These are phyloP conservation scores for Hyles vespertilio DNA, from an alignment of 1,140 invertebrate species.

Conservation along the genomic window DNA sequence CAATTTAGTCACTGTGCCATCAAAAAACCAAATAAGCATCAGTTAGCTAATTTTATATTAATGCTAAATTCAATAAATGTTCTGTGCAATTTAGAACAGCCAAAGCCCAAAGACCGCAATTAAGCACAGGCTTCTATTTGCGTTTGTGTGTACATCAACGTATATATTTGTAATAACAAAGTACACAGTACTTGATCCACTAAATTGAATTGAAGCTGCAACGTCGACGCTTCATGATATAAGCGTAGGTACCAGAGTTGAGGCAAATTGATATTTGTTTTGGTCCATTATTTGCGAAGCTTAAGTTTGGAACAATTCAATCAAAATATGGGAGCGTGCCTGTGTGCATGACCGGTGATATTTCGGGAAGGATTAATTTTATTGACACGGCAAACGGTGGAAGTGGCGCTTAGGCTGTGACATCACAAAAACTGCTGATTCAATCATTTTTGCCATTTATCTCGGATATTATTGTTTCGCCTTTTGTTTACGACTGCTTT, in stretches of 20 bases:
- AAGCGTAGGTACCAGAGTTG: conserved; percentile 17
- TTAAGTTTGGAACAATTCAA: conserved; percentile 60
- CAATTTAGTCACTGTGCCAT: too few species aligned
- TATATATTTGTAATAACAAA: conserved; percentile 10
- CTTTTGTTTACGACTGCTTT: too few species aligned
- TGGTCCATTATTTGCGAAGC: conserved; percentile 51
- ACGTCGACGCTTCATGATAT: conserved; percentile 24
- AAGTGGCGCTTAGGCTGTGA: conserved; percentile 35
- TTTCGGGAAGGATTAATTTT: conserved; percentile 58
- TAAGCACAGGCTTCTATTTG: background rate
- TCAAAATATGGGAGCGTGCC: conserved; percentile 51
- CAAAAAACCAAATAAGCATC: too few species aligned
- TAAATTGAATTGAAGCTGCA: conserved; percentile 28
- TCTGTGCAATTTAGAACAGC: too few species aligned
- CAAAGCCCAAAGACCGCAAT: too few species aligned
- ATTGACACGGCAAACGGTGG: conserved; percentile 50
- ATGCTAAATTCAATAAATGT: too few species aligned
- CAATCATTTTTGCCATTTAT: conserved; percentile 11
- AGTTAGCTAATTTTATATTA: too few species aligned
- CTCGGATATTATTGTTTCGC: too few species aligned
- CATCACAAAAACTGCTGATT: conserved; percentile 29
- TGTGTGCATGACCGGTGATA: conserved; percentile 32
- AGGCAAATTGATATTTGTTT: conserved; percentile 46
- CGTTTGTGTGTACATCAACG: conserved; percentile 3
- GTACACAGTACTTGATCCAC: conserved; percentile 8